phyloP scores from a whole-genome alignment of 2,888 invertebrate genomes.

The Meghimatium bilineatum region DNA sequence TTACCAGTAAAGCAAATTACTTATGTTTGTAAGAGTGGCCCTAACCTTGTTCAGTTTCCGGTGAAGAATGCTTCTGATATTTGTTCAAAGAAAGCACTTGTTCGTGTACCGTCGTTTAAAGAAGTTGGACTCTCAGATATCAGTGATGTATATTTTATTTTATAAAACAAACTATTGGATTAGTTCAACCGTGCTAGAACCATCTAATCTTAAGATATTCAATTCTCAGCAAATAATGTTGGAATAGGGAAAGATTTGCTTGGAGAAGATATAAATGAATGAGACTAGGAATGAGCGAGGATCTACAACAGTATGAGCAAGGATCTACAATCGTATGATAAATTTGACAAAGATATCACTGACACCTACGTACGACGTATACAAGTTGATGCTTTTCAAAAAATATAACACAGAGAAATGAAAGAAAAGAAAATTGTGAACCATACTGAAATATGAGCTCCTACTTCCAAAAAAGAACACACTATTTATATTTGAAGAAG shows the following conservation, averaged over 20 bases:
- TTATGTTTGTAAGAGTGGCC: not conserved
- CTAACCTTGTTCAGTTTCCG: not conserved
- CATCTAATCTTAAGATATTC: not conserved
- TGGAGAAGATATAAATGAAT: too few species aligned
- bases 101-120: not conserved
- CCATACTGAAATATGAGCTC: too few species aligned
- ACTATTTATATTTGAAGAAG: too few species aligned
- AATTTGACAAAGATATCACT: too few species aligned
- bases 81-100: conserved; percentile 25
- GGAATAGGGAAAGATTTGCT: not conserved
- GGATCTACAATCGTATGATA: too few species aligned
- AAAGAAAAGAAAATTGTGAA: too few species aligned
- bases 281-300: too few species aligned
- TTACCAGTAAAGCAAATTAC: conserved; percentile 27
- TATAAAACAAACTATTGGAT: not conserved
- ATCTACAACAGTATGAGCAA: too few species aligned
- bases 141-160: not conserved
- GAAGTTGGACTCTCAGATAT: not conserved
- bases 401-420: too few species aligned
- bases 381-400: too few species aligned
- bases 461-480: not conserved
- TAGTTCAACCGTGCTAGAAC: not conserved
- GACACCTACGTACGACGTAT: too few species aligned
- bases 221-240: not conserved
- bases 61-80: not conserved